A percentile compares a stretch with the other conserved stretches of the same genome.
phyloP scores from a whole-genome alignment of 2,888 invertebrate genomes.

The Noctua janthina region DNA sequence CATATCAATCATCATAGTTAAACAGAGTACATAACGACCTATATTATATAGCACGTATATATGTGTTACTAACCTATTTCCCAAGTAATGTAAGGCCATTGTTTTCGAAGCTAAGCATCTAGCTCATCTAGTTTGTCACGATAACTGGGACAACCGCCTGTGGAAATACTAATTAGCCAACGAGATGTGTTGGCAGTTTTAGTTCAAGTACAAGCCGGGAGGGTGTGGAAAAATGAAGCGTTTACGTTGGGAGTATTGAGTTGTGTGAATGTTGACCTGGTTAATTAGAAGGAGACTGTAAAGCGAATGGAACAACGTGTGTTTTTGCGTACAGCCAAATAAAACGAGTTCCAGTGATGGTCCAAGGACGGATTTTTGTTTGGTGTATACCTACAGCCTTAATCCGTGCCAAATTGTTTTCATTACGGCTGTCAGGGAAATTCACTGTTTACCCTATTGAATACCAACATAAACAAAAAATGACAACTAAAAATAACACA shows the following conservation, averaged over 20 bases:
- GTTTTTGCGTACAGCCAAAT: neutral
- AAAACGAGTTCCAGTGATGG: neutral
- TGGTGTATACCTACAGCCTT: neutral
- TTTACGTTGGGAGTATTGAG: slow-evolving; percentile 19
- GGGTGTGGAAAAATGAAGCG: slow-evolving; percentile 39
- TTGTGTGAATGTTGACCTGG: slow-evolving; percentile 23
- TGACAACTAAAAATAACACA: neutral
- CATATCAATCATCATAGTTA: slow-evolving; percentile 10
- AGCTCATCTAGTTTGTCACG: slow-evolving; percentile 64
- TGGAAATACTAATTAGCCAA: slow-evolving; percentile 62
- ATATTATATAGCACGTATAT: neutral
- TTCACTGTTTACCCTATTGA: neutral
- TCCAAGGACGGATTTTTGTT: neutral
- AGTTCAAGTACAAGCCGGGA: slow-evolving; percentile 24
- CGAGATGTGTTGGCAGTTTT: slow-evolving; percentile 43
- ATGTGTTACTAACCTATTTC: slow-evolving; percentile 59
- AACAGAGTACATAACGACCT: neutral
- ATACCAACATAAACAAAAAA: neutral
- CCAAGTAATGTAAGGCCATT: slow-evolving; percentile 51
- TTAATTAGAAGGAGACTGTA: slow-evolving; percentile 21
- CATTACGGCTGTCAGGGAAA: neutral
- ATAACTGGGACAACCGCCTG: slow-evolving; percentile 60
- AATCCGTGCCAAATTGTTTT: neutral
- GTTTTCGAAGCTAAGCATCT: slow-evolving; percentile 57
- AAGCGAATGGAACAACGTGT: neutral